Base-by-base conservation (phyloP, 1,140 invertebrate genomes). In the Cheumatopsyche charites region DNA sequence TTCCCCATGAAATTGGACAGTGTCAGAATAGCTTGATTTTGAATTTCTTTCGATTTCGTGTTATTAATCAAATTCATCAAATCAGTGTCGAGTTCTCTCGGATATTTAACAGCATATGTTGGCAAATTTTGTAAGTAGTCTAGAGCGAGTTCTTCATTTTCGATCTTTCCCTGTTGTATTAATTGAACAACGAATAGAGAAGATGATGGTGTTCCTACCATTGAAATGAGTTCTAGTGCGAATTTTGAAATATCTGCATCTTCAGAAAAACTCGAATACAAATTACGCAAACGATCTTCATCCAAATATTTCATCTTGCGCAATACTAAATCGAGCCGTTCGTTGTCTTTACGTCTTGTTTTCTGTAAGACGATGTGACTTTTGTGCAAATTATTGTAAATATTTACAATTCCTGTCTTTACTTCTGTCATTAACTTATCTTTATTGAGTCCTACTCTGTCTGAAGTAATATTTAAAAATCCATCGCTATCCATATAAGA, bases 141-240 rank as follows among this genome's bases (percentile, higher is more conserved):
- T 1, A 82, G 26, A 0, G 79, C 78, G 0, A 68, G 47, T 1
- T 66, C 5, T 19, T 3, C 9, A 36, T 79, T 77, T 2, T 77
- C 58, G 1, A 83, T 63, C 47, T 77, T 77, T 13, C 78, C 76
- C 1, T 78, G 73, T 7, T 67, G 70, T 17, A 85, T 76, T 0
- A 84, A 21, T 25, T 82, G 77, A 47, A 78, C 74, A n/a, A 79
- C 79, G 65, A 84, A 82, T 1, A 78, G 52, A 26, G 76, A 78
- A 0, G 80, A 77, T 12, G 79, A 80, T 5, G 74, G 52, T 0
- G 83, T 84, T n/a, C 85, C 85, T 17, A 82, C 77, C 12, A 82
- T 70, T 3, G 84, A 81, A 6, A 85, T n/a, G 15, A 84, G 78
- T 72, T 78, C 70, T 1, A 83, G 66, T 62, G 83, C 84, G 1